These are phyloP conservation scores for Heliopora coerulea DNA, from an alignment of 92 coral and sea anemone species.

Conservation along the genomic window DNA sequence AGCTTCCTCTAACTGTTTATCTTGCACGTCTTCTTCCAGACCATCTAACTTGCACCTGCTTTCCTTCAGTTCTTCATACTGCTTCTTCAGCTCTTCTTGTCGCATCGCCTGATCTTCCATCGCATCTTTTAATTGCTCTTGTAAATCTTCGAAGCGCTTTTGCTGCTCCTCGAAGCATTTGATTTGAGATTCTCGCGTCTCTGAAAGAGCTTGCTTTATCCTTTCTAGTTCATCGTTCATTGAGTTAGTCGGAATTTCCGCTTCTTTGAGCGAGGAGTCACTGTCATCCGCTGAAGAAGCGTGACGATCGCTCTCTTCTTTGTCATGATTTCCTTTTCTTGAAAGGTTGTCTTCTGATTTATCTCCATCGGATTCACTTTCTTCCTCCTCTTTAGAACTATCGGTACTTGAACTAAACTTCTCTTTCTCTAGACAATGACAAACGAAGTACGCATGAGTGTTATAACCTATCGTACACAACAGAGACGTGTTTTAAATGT, in stretches of 20 bases:
- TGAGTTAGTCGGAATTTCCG: background rate
- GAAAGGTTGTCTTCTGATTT: conserved; percentile 6
- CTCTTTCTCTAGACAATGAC: conserved; percentile 8
- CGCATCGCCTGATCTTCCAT: conserved; percentile 62
- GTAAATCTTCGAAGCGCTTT: conserved; percentile 55
- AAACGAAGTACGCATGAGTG: background rate
- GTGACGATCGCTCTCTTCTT: background rate
- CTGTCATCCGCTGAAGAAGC: background rate
- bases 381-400: background rate
- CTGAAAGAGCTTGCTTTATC: conserved; percentile 56
- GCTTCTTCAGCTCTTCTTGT: conserved; percentile 62
- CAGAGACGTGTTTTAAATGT: no score
- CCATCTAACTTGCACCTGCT: conserved; percentile 55
- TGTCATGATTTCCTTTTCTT: background rate
- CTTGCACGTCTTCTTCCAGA: conserved; percentile 70
- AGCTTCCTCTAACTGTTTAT: conserved; percentile 80
- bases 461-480: no score
- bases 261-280: background rate
- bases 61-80: conserved; percentile 58
- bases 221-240: conserved; percentile 41
- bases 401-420: conserved; percentile 11
- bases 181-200: conserved; percentile 63
- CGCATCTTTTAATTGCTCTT: conserved; percentile 60
- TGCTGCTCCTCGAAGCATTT: conserved; percentile 58
- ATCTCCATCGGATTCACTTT: background rate